Conservation (phyloP, 2,113 vertebrate genomes). For the Anolis sagrei region DNA sequence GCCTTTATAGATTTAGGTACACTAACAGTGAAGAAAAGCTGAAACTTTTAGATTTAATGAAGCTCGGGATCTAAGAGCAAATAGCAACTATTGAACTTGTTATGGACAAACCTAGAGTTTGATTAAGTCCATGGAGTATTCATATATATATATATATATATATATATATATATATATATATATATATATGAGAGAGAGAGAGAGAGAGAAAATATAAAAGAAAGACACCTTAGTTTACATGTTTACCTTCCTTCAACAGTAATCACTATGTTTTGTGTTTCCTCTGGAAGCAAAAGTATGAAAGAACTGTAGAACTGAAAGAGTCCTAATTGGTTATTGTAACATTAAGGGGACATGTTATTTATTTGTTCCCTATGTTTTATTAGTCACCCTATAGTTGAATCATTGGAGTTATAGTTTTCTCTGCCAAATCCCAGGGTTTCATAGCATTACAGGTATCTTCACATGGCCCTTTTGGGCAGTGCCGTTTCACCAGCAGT, state of each 20-base stretch:
- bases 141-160: background rate
- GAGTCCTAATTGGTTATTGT: background rate
- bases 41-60: slow-evolving; percentile 76
- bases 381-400: no score
- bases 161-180: background rate
- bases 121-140: slow-evolving; percentile 76
- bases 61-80: slow-evolving; percentile 69
- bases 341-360: background rate
- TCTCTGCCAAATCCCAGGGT: no score
- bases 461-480: no score
- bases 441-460: no score
- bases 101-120: slow-evolving; percentile 73
- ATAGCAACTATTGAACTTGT: slow-evolving; percentile 74
- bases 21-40: slow-evolving; percentile 67
- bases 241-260: slow-evolving; percentile 62
- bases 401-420: background rate
- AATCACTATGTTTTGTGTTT: slow-evolving; percentile 58
- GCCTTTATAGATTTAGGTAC: slow-evolving; percentile 73
- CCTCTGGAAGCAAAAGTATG: slow-evolving; percentile 32
- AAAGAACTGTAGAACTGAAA: background rate
- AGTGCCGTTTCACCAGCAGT: no score
- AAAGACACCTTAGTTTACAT: slow-evolving; percentile 56
- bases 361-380: background rate
- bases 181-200: no score
- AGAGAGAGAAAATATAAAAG: slow-evolving; percentile 49